These are phyloP conservation scores for Caranx melampygus DNA, from an alignment of 2,113 vertebrate genomes.

Conservation along the genomic window DNA sequence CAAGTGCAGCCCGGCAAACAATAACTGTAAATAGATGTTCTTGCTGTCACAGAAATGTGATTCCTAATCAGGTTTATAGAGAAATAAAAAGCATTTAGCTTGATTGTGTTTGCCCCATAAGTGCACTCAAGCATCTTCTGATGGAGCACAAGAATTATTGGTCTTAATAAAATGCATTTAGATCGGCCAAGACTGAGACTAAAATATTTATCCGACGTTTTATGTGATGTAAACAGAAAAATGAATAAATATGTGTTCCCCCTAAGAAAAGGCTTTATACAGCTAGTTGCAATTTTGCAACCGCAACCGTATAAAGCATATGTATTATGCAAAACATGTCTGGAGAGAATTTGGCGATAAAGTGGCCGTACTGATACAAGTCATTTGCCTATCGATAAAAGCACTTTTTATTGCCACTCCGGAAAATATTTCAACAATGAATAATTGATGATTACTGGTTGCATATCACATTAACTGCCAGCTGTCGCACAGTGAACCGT, in stretches of 20 bases:
- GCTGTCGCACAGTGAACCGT: conserved; percentile 46
- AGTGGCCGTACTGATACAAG: conserved; percentile 36
- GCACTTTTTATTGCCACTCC: conserved; percentile 43
- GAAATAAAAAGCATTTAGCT: conserved; percentile 53
- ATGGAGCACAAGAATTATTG: conserved; percentile 41
- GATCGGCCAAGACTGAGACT: conserved; percentile 34
- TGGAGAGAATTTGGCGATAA: conserved; percentile 44
- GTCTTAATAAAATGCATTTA: conserved; percentile 46
- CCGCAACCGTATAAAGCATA: conserved; percentile 8
- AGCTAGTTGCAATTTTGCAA: conserved; percentile 3
- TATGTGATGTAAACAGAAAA: conserved; percentile 46
- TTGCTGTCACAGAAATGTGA: conserved; percentile 47
- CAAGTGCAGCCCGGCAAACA: conserved; percentile 25
- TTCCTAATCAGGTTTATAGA: conserved; percentile 52
- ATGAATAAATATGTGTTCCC: conserved; percentile 29
- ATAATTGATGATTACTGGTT: conserved; percentile 65
- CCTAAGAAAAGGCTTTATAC: conserved; percentile 14
- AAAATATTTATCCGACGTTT: conserved; percentile 61
- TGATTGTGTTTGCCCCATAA: conserved; percentile 56
- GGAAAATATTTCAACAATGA: conserved; percentile 54
- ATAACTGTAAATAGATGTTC: conserved; percentile 40
- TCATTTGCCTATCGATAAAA: conserved; percentile 49
- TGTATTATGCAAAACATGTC: conserved; percentile 51
- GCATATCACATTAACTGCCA: conserved; percentile 57
- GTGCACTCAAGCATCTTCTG: conserved; percentile 58